Evolutionary conservation across 1,140 invertebrate genomes (phyloP).

Genomic region (Hyposmocoma kahamanoa): DNA sequence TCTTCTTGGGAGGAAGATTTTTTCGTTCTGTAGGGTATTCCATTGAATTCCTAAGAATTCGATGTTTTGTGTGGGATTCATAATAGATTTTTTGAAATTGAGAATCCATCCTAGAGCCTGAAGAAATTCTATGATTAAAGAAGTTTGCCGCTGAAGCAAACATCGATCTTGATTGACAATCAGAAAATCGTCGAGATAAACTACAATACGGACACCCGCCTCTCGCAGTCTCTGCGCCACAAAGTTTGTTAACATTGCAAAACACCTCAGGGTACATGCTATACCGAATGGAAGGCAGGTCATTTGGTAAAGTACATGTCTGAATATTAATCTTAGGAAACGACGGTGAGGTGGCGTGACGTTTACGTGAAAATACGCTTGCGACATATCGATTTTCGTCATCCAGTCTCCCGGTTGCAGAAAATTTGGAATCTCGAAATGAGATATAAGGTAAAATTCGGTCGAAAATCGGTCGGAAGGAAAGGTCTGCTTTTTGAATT

Average conservation of each 20-base stretch:
- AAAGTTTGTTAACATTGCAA: not conserved
- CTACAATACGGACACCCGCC: not conserved
- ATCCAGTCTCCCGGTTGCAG: conserved; percentile 18
- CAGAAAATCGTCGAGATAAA: not conserved
- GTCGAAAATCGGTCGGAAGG: not conserved
- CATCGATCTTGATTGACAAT: not conserved
- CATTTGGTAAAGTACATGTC: not conserved
- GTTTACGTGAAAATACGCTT: conserved; percentile 47
- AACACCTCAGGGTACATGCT: not conserved
- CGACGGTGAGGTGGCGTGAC: conserved; percentile 12
- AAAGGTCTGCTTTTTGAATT: not conserved
- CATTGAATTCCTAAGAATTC: not conserved
- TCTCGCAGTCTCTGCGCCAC: not conserved
- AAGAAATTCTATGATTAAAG: not conserved
- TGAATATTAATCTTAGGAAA: conserved; percentile 13
- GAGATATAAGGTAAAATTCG: conserved; percentile 29
- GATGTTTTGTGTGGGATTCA: not conserved
- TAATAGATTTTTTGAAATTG: not conserved
- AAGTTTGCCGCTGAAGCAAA: not conserved
- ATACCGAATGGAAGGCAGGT: conserved; percentile 2
- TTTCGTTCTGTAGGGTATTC: not conserved
- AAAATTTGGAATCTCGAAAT: conserved; percentile 25
- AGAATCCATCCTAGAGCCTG: not conserved
- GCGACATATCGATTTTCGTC: not conserved
- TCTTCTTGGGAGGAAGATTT: not conserved